Base-by-base conservation (phyloP, 1,140 invertebrate species). In the Pantala flavescens region DNA sequence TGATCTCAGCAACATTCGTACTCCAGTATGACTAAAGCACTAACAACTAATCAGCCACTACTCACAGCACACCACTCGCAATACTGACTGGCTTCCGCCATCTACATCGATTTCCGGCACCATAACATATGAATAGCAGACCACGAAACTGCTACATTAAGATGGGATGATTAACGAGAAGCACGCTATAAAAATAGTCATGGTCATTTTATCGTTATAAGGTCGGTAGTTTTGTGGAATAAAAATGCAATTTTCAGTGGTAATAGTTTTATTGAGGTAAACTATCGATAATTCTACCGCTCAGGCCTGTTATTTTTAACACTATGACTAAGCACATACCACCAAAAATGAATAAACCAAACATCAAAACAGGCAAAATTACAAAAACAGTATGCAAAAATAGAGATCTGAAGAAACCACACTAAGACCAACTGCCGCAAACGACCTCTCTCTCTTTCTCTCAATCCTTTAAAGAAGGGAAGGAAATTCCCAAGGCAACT, bases 371-470 rank as follows among this genome's bases (percentile, higher is more conserved):
- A 21, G 49, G 49, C 49, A 63, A 63, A 63, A 63, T 63, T 63
- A 63, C 49, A 63, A 63, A 63, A 63, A 63, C 49, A 63, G 49
- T 63, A 63, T 63, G 49, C 49, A 63, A 63, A 63, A 63, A 63
- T 63, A 63, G 49, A 63, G 16, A 63, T 63, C 12, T 63, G 49
- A 63, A 63, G 49, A 63, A 63, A 63, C 49, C 49, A 63, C 49
- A 63, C 49, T 19, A 63, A 63, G 12, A 63, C 49, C 49, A 63
- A 63, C 49, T 63, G 49, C 49, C n/a, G 49, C 49, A 21, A 63
- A 16, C 14, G n/a, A n/a, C n/a, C n/a, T n/a, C n/a, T n/a, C n/a
- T n/a, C n/a, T 21, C 49, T 63, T 14, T 3, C 49, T 63, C 12
- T 63, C 49, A 63, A 3, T 63, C 49, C 49, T 63, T 63, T 7